Percentiles rank a stretch among this genome's conserved stretches.
phyloP scores from a whole-genome alignment of 2,113 vertebrate species.

The Trogon melanurus region DNA sequence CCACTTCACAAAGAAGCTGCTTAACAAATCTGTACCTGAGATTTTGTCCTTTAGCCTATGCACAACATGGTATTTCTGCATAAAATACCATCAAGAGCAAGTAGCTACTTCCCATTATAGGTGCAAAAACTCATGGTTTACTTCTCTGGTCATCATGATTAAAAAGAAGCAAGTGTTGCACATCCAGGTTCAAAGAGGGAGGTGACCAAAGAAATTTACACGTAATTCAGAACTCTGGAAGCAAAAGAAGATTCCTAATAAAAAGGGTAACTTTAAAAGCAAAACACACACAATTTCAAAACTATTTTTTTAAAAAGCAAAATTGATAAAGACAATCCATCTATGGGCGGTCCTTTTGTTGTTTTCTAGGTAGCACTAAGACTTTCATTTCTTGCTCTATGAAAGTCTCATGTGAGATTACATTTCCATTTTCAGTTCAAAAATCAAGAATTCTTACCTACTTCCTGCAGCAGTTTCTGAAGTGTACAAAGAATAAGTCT shows the following conservation, averaged over 20 bases:
- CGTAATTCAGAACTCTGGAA: background rate
- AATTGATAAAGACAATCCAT: background rate
- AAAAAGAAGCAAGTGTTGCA: background rate
- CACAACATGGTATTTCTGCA: background rate
- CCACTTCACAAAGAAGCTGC: background rate
- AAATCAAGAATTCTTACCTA: background rate
- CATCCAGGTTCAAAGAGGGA: background rate
- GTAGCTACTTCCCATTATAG: background rate
- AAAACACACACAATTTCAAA: background rate
- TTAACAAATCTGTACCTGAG: background rate
- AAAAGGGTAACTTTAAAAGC: background rate
- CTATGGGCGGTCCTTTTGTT: background rate
- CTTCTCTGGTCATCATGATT: background rate
- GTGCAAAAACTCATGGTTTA: background rate
- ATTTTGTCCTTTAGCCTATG: background rate
- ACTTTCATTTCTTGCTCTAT: background rate
- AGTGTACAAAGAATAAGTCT: background rate
- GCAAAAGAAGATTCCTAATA: background rate
- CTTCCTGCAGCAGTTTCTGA: background rate
- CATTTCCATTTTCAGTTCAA: background rate
- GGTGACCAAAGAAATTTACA: background rate
- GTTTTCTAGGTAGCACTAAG: background rate
- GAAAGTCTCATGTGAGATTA: background rate
- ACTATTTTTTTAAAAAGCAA: background rate
- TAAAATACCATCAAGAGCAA: background rate